These are phyloP conservation scores for Phylloscopus trochiloides DNA, from an alignment of 2,113 vertebrate genomes.

Conservation along the genomic window DNA sequence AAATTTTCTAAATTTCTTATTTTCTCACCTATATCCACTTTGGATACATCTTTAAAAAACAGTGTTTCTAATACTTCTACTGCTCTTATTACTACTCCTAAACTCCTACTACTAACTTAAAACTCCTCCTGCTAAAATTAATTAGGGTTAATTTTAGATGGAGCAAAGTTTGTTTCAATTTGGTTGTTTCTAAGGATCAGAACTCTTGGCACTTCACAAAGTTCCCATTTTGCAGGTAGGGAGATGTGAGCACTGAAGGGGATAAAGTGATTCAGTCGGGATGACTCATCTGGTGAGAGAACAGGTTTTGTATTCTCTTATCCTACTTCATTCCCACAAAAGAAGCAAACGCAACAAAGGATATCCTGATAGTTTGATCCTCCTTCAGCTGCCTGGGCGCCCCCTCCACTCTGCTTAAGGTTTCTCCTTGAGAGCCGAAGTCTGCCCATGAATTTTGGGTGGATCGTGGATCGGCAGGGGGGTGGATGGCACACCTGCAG, in stretches of 20 bases:
- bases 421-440: background rate
- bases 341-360: background rate
- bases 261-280: background rate
- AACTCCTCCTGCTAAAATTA: background rate
- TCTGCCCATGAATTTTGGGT: accelerated
- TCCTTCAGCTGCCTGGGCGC: background rate
- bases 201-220: background rate
- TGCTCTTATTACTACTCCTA: background rate
- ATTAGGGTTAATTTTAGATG: background rate
- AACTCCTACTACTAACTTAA: background rate
- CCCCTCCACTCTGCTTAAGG: accelerated
- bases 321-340: background rate
- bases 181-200: background rate
- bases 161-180: background rate
- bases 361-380: background rate
- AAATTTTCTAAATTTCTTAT: background rate
- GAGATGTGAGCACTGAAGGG: background rate
- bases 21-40: background rate
- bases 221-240: background rate
- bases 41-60: background rate
- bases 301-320: background rate
- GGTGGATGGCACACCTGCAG: background rate
- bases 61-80: background rate
- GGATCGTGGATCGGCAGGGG: accelerated
- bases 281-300: background rate